Base-by-base conservation (phyloP, 1,140 invertebrate species). In the Cyclina sinensis region DNA sequence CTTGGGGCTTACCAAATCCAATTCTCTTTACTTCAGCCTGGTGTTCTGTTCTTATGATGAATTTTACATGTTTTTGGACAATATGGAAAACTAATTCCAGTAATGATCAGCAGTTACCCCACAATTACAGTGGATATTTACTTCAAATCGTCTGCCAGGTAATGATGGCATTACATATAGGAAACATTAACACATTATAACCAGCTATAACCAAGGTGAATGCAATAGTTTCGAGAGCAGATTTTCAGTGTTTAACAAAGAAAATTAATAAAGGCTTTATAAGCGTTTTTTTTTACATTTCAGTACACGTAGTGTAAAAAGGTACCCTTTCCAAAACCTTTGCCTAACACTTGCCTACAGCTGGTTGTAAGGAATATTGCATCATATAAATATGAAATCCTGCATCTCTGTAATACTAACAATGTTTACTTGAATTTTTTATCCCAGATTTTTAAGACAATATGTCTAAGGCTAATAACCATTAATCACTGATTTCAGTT, bases 51-150 rank as follows among this genome's bases (percentile, higher is more conserved):
- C 9, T 27, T n/a, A 7, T 62, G 24, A 4, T 62, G 18, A n/a
- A 27, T 62, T 27, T 62, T n/a, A 27, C 18, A 62, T 62, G 51
- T 57, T 65, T 11, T 39, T 70, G 14, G 70, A 43, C 70, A 51
- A 35, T 12, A 14, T 11, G 27, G 74, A 78, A 51, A 78, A 48
- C 74, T 78, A 78, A 14, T 46, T 48, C 74, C 74, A 78, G 16
- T 57, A 78, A 78, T 78, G 74, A 78, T 16, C 1, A 54, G 74
- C 74, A 51, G 54, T 48, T 51, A 14, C 35, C n/a, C 74, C 74
- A 78, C 46, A 32, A 5, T 51, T 14, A 78, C 12, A 24, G 74
- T 78, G 74, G 74, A 30, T 37, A 27, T 39, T 70, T 70, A 32
- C 18, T 37, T 37, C 2, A 70, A 70, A 21, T 27, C 16, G 14